Evolutionary conservation across 1,140 invertebrate genomes (phyloP), one percentile per base, ranked within the genome.

Genomic region (Cyclargus thomasi): DNA sequence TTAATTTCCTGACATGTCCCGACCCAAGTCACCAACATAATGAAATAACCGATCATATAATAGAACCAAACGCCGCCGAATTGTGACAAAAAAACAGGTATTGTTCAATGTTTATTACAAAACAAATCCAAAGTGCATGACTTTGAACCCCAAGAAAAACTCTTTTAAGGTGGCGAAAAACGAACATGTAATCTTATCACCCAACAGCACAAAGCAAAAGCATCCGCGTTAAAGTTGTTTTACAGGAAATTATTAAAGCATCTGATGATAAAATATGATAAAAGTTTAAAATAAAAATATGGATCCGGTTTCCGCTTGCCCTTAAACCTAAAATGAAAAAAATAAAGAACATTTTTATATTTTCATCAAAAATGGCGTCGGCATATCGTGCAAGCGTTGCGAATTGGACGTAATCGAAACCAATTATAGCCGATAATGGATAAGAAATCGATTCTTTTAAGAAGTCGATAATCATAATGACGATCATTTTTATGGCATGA

Each of bases 1-100:
- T 63, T 63, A 63, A 63, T 63, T 63, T 63, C 62, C 62, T 63
- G 62, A 63, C 22, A 22, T 63, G 62, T 16, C 3, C 22, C 62
- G 8, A 17, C 14, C 22, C 62, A n/a, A 63, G 22, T 62, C 59
- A 18, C 59, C 59, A 21, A 20, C 59, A 62, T 22, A 62, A 29
- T 23, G 59, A 62, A 62, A 62, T 62, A 22, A 62, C 59, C 21
- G 10, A 23, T 62, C 35, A 63, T 29, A 23, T 35, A 63, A 23
- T 22, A 11, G 14, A 10, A 22, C 22, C 16, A 16, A 63, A 63
- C 8, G 14, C 14, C 8, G 22, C 20, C 7, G 29, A 29, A 8
- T 29, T 29, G 7, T 22, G 11, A 63, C 22, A 8, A 59, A 10
- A 18, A 20, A 6, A 20, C 10, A 55, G 1, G n/a, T 55, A 17